Percentiles rank a stretch among this genome's conserved stretches.
Conservation (phyloP, 1,140 invertebrate species). For the Eriosoma lanigerum region DNA sequence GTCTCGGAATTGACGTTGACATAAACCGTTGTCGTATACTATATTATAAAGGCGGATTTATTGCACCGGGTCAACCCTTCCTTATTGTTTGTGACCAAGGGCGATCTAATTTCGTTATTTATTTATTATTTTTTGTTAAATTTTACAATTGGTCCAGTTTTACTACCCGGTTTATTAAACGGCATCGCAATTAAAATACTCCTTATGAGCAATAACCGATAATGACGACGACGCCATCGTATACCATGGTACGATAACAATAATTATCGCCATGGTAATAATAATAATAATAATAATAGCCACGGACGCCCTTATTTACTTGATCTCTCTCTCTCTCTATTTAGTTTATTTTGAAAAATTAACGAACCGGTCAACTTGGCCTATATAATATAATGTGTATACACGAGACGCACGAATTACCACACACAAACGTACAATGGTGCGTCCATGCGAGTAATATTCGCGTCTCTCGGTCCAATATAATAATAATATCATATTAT, state of each 20-base stretch:
- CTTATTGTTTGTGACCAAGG: conserved; percentile 19
- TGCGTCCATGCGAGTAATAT: not conserved
- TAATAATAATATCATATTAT: conserved; percentile 8
- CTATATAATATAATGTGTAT: not conserved
- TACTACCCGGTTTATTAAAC: conserved; percentile 50
- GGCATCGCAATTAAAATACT: conserved; percentile 33
- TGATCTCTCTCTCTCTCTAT: not conserved
- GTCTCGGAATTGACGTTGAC: not conserved
- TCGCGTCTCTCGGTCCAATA: not conserved
- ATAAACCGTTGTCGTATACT: not conserved
- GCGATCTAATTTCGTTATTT: conserved; percentile 41
- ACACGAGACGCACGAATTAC: no score
- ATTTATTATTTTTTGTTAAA: not conserved
- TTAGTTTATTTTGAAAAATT: not conserved
- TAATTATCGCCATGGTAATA: no score
- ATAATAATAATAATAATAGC: not conserved
- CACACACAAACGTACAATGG: not conserved
- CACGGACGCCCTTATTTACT: not conserved
- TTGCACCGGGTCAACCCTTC: conserved; percentile 30
- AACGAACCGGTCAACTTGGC: conserved; percentile 16
- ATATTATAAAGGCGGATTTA: conserved; percentile 14
- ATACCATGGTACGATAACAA: no score
- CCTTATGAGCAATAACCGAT: conserved; percentile 39
- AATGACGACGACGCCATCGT: not conserved
- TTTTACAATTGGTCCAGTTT: conserved; percentile 40